Conservation (phyloP, 2,888 invertebrate species). For the Machimus rusticus region DNA sequence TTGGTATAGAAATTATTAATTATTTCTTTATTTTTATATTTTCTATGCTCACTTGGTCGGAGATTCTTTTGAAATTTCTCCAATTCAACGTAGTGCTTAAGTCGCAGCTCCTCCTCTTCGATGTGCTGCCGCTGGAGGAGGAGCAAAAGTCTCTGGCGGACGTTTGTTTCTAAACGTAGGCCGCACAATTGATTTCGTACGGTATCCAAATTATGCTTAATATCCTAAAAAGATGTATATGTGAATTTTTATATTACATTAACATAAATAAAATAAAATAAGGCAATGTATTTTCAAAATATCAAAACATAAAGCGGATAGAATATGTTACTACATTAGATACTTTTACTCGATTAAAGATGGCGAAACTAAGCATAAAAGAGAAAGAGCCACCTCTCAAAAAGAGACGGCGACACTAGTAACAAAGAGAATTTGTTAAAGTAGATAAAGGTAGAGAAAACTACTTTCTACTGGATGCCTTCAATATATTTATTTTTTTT, state of each 20-base stretch:
- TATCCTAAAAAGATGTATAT: constrained; percentile 54
- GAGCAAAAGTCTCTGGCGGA: constrained; percentile 59
- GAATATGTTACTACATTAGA: no score
- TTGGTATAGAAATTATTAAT: background rate
- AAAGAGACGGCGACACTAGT: background rate
- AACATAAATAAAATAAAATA: no score
- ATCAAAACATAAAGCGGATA: no score
- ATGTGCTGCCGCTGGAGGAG: constrained; percentile 61
- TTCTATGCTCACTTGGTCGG: constrained; percentile 55
- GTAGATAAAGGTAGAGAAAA: background rate
- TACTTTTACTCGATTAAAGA: background rate
- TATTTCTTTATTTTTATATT: background rate
- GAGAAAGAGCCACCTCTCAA: background rate
- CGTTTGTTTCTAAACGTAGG: constrained; percentile 59
- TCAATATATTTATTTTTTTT: background rate
- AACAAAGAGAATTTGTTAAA: background rate
- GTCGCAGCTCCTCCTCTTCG: constrained; percentile 61
- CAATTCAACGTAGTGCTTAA: constrained; percentile 62
- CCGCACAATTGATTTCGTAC: constrained; percentile 59
- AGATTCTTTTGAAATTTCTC: constrained; percentile 62
- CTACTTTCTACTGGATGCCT: background rate
- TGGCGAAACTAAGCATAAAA: background rate
- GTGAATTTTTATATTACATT: no score
- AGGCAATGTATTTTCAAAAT: no score
- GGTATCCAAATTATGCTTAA: constrained; percentile 61